A percentile compares a stretch with the other conserved stretches of the same genome.
These are phyloP conservation scores for Malaclemys terrapin DNA, from an alignment of 2,113 vertebrate genomes.

Conservation along the genomic window DNA sequence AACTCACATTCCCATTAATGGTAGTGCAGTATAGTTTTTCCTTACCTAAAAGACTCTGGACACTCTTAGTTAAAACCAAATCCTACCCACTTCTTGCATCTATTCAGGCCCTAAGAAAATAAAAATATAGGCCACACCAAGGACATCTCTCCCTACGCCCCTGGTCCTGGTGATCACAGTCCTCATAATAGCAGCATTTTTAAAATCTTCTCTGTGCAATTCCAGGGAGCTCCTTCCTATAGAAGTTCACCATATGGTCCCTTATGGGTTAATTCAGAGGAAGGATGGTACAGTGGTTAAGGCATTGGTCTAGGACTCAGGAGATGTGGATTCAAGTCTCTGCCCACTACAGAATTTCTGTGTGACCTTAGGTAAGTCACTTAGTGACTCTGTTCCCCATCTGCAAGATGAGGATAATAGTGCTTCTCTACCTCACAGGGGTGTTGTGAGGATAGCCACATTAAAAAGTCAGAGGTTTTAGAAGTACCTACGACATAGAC, in stretches of 20 bases:
- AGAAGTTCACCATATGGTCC: background rate
- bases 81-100: background rate
- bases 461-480: background rate
- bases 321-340: background rate
- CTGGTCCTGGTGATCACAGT: background rate
- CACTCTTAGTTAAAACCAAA: conserved; percentile 8
- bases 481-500: background rate
- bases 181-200: background rate
- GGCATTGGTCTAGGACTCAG: background rate
- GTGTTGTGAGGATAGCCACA: background rate
- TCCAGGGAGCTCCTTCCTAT: background rate
- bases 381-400: background rate
- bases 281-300: background rate
- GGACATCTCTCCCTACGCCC: background rate
- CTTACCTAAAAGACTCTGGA: conserved; percentile 27
- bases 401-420: background rate
- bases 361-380: background rate
- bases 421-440: background rate
- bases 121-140: background rate
- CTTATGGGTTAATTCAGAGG: background rate
- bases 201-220: background rate
- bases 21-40: conserved; percentile 29
- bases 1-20: conserved; percentile 52
- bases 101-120: conserved; percentile 9
- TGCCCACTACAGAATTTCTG: rapidly evolving